Evolutionary conservation across 37 sponge, comb jelly and placozoan genomes (phyloP).

Genomic region (Halisarca cf. caerulea): DNA sequence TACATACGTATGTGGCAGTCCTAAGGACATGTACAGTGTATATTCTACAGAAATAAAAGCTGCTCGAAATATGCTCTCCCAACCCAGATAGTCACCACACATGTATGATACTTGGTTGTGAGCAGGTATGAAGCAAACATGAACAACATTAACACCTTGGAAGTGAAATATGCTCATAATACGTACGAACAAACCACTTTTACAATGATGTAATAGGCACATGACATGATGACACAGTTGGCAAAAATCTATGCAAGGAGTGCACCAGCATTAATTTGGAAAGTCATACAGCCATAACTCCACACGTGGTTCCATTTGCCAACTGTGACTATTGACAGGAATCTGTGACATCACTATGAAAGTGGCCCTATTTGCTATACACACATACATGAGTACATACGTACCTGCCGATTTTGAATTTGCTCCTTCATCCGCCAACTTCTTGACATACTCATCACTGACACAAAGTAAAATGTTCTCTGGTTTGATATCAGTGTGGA

Average conservation of each 20-base stretch:
- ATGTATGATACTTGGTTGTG: too few relatives aligned
- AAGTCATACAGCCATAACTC: neutral
- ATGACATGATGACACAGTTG: too few relatives aligned
- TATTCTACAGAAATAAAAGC: neutral
- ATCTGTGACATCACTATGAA: neutral
- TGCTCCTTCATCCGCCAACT: slow-evolving; percentile 58
- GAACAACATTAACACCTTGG: too few relatives aligned
- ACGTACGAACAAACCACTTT: too few relatives aligned
- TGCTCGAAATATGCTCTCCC: neutral
- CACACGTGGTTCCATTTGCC: neutral
- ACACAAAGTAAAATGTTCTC: slow-evolving; percentile 92
- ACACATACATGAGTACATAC: neutral
- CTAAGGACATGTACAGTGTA: too few relatives aligned
- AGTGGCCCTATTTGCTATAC: neutral
- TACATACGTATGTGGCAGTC: neutral
- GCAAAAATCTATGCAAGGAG: too few relatives aligned
- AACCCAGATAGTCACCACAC: neutral
- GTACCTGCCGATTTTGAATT: slow-evolving; percentile 62
- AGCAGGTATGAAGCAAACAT: too few relatives aligned
- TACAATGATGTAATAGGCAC: too few relatives aligned
- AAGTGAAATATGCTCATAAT: too few relatives aligned
- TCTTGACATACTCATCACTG: slow-evolving; percentile 59
- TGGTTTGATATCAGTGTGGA: slow-evolving; percentile 98
- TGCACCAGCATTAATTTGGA: too few relatives aligned
- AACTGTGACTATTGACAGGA: neutral